These are phyloP conservation scores for Paracanthobrama guichenoti DNA, from an alignment of 2,113 vertebrate species.

Conservation along the genomic window DNA sequence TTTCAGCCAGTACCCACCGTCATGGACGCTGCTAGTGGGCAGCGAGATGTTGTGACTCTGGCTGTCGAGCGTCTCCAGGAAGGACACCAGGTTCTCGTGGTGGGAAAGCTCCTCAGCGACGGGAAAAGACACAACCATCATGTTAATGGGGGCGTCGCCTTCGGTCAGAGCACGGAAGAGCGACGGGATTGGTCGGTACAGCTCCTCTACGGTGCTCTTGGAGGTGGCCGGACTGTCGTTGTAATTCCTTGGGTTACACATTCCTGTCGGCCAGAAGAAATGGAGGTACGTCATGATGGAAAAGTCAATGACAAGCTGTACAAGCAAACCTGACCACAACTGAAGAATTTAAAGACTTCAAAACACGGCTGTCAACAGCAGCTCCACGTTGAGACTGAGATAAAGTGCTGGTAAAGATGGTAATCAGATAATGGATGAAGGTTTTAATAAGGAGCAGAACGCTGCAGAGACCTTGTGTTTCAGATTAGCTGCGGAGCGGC, in stretches of 20 bases:
- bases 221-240: slow-evolving; percentile 96
- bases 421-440: slow-evolving; percentile 67
- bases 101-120: slow-evolving; percentile 93
- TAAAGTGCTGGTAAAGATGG: slow-evolving; percentile 8
- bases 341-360: neutral
- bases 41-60: slow-evolving; percentile 90
- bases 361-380: slow-evolving; percentile 2
- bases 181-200: slow-evolving; percentile 95
- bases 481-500: slow-evolving; percentile 59
- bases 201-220: slow-evolving; percentile 97
- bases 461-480: slow-evolving; percentile 68
- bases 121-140: slow-evolving; percentile 98
- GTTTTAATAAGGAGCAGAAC: slow-evolving; percentile 63
- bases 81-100: slow-evolving; percentile 94
- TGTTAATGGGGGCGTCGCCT: slow-evolving; percentile 89
- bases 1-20: slow-evolving; percentile 44
- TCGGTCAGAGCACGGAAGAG: slow-evolving; percentile 96
- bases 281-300: slow-evolving; percentile 38
- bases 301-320: slow-evolving; percentile 30
- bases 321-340: neutral
- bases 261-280: slow-evolving; percentile 75
- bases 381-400: neutral
- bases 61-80: slow-evolving; percentile 89
- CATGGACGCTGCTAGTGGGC: slow-evolving; percentile 87
- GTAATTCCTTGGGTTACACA: slow-evolving; percentile 98